Conservation (phyloP, 2,113 vertebrate species). For the Eulemur rufifrons region DNA sequence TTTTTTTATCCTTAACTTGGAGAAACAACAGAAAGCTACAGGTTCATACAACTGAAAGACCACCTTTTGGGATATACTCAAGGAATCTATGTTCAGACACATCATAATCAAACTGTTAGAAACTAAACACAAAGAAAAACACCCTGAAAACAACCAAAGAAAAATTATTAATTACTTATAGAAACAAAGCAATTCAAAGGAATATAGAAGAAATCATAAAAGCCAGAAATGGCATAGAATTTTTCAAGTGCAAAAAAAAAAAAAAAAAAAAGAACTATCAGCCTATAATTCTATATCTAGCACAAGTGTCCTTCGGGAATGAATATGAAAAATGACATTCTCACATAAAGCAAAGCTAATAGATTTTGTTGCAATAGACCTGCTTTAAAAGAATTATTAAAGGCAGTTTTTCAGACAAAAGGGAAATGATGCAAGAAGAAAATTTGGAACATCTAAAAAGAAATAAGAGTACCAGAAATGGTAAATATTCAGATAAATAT, state of each 20-base stretch:
- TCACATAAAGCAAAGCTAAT: background rate
- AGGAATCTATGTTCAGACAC: background rate
- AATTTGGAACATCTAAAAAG: background rate
- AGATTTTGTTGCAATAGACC: background rate
- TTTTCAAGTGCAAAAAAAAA: background rate
- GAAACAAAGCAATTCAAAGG: background rate
- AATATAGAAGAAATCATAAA: background rate
- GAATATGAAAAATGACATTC: background rate
- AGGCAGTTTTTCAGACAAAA: background rate
- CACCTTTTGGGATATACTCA: too few relatives aligned
- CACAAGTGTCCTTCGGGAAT: background rate
- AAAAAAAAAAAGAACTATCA: background rate
- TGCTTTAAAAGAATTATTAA: background rate
- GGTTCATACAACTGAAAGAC: background rate
- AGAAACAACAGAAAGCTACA: background rate
- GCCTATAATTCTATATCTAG: background rate
- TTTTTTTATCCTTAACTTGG: background rate
- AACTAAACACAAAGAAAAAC: background rate
- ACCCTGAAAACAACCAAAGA: background rate
- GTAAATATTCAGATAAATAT: background rate
- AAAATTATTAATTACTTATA: background rate
- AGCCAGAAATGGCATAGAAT: background rate
- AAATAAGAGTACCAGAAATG: background rate
- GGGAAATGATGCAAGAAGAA: background rate
- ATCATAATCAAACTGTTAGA: background rate